phyloP scores from a whole-genome alignment of 2,797 vertebrate species.

The Galaxias olidus region DNA sequence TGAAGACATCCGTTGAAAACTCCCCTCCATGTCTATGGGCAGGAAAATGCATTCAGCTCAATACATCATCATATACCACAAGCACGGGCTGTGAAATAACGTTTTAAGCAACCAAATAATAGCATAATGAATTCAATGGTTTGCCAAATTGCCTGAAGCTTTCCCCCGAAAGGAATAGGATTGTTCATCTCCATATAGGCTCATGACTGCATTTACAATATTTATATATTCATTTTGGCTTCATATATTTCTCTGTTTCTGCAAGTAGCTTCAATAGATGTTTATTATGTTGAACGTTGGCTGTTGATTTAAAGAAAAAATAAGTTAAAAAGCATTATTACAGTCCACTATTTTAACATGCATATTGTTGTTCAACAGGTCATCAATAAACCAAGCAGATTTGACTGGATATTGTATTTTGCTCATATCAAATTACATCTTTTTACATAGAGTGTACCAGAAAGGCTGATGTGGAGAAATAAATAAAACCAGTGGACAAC shows the following conservation, averaged over 20 bases:
- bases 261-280: not conserved
- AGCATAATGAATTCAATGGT: conserved; percentile 48
- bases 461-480: no score
- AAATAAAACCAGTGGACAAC: no score
- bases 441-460: no score
- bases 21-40: not conserved
- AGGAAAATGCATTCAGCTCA: conserved; percentile 19
- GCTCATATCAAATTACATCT: no score
- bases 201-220: conserved; percentile 25
- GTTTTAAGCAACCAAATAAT: conserved; percentile 30
- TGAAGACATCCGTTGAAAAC: conserved; percentile 33
- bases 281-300: conserved; percentile 62
- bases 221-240: not conserved
- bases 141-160: conserved; percentile 21
- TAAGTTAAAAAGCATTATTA: no score
- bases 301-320: no score
- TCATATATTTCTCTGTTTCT: conserved; percentile 1
- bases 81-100: conserved; percentile 26
- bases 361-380: no score
- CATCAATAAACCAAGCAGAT: no score
- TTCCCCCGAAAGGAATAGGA: conserved; percentile 11
- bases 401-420: no score
- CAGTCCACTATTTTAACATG: no score
- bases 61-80: conserved; percentile 45
- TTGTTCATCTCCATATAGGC: conserved; percentile 40